A percentile compares a stretch with the other conserved stretches of the same genome.
Evolutionary conservation across 2,113 vertebrate species (phyloP).

Genomic region (Trinectes maculatus): DNA sequence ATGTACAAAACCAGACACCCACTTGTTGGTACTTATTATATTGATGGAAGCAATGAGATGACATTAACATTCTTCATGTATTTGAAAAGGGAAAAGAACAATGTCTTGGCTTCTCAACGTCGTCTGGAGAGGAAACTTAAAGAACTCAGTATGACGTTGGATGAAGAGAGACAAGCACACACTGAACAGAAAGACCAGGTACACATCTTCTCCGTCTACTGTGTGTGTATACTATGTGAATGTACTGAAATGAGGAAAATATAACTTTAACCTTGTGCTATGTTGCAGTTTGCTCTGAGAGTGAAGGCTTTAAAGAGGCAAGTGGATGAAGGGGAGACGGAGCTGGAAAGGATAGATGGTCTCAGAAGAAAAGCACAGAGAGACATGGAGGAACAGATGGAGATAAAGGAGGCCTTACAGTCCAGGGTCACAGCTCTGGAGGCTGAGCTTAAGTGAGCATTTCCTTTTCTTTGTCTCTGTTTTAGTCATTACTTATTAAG

Average conservation of each 20-base stretch:
- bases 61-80: neutral
- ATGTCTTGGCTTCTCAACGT: constrained; percentile 85
- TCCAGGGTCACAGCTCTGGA: constrained; percentile 86
- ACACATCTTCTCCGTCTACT: neutral
- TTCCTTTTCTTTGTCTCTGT: neutral
- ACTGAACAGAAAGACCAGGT: constrained; percentile 94
- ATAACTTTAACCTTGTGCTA: neutral
- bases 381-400: constrained; percentile 93
- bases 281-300: constrained; percentile 85
- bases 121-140: constrained; percentile 93
- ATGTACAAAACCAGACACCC: neutral
- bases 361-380: constrained; percentile 89
- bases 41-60: neutral
- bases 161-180: constrained; percentile 90
- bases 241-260: neutral
- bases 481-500: constrained; percentile 9
- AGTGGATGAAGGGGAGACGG: constrained; percentile 92
- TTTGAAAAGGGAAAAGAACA: constrained; percentile 87
- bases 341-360: constrained; percentile 89
- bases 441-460: constrained; percentile 88
- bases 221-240: neutral
- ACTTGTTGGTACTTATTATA: no score
- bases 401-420: constrained; percentile 91
- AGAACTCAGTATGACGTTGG: constrained; percentile 90
- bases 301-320: constrained; percentile 96